phyloP scores from a whole-genome alignment of 2,797 vertebrate species.

The Acropternis orthonyx region DNA sequence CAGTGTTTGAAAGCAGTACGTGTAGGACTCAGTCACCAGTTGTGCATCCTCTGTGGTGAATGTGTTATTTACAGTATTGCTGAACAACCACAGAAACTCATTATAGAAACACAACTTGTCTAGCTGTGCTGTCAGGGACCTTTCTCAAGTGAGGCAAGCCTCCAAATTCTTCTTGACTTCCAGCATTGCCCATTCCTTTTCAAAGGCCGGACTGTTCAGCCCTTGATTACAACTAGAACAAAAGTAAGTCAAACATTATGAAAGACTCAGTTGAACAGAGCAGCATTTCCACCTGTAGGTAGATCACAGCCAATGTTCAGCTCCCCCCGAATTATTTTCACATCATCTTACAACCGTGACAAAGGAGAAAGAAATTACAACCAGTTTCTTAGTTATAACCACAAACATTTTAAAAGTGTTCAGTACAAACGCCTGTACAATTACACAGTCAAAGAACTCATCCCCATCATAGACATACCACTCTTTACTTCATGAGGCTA shows the following conservation, averaged over 20 bases:
- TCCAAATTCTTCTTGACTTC: neutral
- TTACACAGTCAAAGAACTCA: neutral
- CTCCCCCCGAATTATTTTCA: neutral
- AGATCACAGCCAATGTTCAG: neutral
- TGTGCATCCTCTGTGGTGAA: neutral
- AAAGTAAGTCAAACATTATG: neutral
- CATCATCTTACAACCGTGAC: neutral
- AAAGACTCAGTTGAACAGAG: neutral
- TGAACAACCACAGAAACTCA: constrained; percentile 12
- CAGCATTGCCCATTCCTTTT: neutral
- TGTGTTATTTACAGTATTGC: neutral
- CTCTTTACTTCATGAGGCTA: neutral
- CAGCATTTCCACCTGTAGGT: neutral
- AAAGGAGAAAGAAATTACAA: neutral
- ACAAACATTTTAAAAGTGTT: neutral
- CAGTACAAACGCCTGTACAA: neutral
- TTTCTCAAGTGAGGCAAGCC: constrained; percentile 9
- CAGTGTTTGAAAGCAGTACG: neutral
- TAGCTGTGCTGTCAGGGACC: neutral
- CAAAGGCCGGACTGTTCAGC: neutral
- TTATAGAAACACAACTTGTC: constrained; percentile 22
- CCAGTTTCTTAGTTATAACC: neutral
- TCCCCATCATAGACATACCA: neutral
- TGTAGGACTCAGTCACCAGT: neutral
- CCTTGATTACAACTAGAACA: neutral